Evolutionary conservation across 2,113 vertebrate species (phyloP).

Genomic region (Xenus cinereus): DNA sequence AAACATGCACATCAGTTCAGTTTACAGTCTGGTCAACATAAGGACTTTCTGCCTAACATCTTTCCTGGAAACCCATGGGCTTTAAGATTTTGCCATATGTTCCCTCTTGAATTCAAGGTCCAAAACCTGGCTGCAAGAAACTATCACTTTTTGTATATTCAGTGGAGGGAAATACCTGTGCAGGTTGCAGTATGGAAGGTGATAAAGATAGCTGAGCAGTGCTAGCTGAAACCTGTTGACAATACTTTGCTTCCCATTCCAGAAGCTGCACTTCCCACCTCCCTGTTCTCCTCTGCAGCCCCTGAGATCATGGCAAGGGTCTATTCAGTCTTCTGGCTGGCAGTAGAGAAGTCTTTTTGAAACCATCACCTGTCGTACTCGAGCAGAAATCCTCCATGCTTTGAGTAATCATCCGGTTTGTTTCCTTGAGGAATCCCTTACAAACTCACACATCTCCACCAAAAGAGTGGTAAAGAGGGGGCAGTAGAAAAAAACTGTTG

Average conservation of each 20-base stretch:
- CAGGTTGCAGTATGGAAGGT: not conserved
- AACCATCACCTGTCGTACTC: not conserved
- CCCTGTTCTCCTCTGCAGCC: not conserved
- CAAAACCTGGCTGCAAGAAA: not conserved
- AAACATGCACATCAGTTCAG: not conserved
- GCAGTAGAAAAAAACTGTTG: rapidly evolving
- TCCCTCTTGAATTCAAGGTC: not conserved
- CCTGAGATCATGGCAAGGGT: not conserved
- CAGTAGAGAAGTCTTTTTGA: not conserved
- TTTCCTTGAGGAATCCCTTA: not conserved
- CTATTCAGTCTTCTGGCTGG: not conserved
- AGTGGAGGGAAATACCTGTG: not conserved
- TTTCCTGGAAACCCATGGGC: not conserved
- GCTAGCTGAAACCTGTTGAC: not conserved
- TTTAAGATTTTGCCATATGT: not conserved
- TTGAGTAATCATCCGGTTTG: not conserved
- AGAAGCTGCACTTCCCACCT: not conserved
- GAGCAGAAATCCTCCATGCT: not conserved
- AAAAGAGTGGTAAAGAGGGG: not conserved
- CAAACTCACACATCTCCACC: not conserved
- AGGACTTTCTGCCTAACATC: not conserved
- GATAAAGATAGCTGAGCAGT: not conserved
- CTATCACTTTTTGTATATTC: not conserved
- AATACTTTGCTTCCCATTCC: too few relatives aligned
- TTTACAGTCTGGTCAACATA: not conserved